phyloP scores from a whole-genome alignment of 2,113 vertebrate species.

The Spilogale gracilis region DNA sequence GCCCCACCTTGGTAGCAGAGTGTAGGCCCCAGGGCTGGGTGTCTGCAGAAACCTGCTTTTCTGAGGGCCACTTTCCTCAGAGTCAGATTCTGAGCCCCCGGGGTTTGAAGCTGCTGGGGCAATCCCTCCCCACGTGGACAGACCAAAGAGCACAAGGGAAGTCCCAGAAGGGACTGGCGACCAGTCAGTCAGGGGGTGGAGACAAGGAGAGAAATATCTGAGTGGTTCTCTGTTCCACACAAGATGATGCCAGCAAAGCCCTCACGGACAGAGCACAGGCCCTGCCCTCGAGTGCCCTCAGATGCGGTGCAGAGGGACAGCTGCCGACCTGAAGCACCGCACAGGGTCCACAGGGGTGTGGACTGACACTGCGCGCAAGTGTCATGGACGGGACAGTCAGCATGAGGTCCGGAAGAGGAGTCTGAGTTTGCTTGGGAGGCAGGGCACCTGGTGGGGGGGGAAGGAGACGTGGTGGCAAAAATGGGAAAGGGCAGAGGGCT shows the following conservation, averaged over 20 bases:
- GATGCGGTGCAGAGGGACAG: not conserved
- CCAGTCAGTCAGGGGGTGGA: not conserved
- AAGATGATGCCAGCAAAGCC: not conserved
- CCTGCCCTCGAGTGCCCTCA: not conserved
- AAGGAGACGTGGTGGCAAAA: not conserved
- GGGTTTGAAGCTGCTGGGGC: not conserved
- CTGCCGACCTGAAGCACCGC: not conserved
- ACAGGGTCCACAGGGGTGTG: not conserved
- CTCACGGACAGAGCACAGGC: not conserved
- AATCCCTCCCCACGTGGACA: not conserved
- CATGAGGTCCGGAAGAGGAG: not conserved
- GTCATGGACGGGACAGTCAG: rapidly evolving
- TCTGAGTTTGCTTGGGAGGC: not conserved
- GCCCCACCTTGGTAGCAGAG: not conserved
- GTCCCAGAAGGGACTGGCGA: rapidly evolving
- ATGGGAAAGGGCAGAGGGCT: not conserved
- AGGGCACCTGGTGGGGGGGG: not conserved
- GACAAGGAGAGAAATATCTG: not conserved
- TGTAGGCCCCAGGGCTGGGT: no score
- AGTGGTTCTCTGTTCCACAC: rapidly evolving
- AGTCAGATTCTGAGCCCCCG: not conserved
- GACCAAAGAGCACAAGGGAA: not conserved
- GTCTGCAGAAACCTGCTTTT: not conserved
- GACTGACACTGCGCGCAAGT: not conserved
- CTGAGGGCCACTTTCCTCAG: not conserved